Evolutionary conservation across 2,888 invertebrate genomes (phyloP), one percentile per base, ranked within the genome.

Genomic region (Meteorus cinctellus): DNA sequence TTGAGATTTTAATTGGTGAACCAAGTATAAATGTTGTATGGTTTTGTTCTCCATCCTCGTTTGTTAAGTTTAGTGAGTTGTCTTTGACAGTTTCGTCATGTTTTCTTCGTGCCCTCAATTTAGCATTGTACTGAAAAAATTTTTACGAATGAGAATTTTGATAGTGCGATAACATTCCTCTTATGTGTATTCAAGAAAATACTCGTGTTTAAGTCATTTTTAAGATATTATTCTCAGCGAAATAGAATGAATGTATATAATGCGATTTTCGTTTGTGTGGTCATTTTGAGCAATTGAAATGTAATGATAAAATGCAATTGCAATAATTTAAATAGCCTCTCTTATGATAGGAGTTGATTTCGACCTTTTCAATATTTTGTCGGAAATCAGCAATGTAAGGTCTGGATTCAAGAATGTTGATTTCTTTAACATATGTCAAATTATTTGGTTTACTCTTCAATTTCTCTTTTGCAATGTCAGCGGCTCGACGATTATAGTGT

Each of bases 371-470:
- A 6, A 87, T 75, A 41, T 84, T 75, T 45, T 81, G 72, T 69
- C 84, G 85, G 68, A 86, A 86, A n/a, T 85, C 86, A 63, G 85
- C 84, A 65, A 85, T 75, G 72, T 84, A 84, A 60, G 85, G 84
- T 75, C 77, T 65, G 8, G 81, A 80, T 51, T 83, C 81, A 1
- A 72, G 16, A 1, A 74, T 59, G 29, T 76, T 78, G 8, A 59
- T 75, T 67, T 84, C 81, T 76, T 81, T 75, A 24, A 74, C 36
- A 16, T 45, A 73, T 31, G 76, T 74, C 76, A 75, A 72, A 0
- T 77, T 48, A n/a, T 80, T 59, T 1, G 72, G 41, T 29, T 78
- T 45, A 60, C 78, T 71, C 24, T 66, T 65, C 2, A 79, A 59
- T 62, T 79, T 63, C 29, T 66, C 69, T 0, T 74, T 73, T 16